A percentile compares a stretch with the other conserved stretches of the same genome.
Evolutionary conservation across 2,888 invertebrate species (phyloP).

Genomic region (Drepanosiphum platanoidis): DNA sequence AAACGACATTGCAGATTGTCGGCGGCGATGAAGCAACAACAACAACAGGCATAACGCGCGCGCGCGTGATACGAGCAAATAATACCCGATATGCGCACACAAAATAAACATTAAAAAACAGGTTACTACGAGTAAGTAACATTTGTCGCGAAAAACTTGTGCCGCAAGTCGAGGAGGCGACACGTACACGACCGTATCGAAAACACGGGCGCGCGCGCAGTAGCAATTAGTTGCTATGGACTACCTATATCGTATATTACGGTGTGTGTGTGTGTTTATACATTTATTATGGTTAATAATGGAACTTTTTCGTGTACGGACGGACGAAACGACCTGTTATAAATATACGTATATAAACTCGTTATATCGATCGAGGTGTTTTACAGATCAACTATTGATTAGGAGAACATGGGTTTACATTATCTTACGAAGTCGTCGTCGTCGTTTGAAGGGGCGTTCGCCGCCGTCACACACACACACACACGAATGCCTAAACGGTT

Average conservation of each 20-base stretch:
- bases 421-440: not conserved
- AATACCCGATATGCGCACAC: not conserved
- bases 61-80: not conserved
- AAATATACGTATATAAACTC: too few species aligned
- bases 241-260: too few species aligned
- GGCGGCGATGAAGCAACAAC: not conserved
- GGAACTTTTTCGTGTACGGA: too few species aligned
- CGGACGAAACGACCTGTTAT: not conserved
- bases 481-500: too few species aligned
- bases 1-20: not conserved
- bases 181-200: not conserved
- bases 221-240: not conserved
- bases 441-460: too few species aligned
- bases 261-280: too few species aligned
- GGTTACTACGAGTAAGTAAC: not conserved
- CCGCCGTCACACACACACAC: too few species aligned
- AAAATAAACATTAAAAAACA: not conserved
- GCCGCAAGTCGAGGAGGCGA: too few species aligned
- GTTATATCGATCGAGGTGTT: not conserved
- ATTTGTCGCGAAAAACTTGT: not conserved
- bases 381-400: not conserved
- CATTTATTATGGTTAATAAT: not conserved
- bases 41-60: not conserved
- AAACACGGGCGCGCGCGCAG: not conserved
- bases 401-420: not conserved